A percentile compares a stretch with the other conserved stretches of the same genome.
These are phyloP conservation scores for Thymallus thymallus DNA, from an alignment of 2,113 vertebrate genomes.

Conservation along the genomic window DNA sequence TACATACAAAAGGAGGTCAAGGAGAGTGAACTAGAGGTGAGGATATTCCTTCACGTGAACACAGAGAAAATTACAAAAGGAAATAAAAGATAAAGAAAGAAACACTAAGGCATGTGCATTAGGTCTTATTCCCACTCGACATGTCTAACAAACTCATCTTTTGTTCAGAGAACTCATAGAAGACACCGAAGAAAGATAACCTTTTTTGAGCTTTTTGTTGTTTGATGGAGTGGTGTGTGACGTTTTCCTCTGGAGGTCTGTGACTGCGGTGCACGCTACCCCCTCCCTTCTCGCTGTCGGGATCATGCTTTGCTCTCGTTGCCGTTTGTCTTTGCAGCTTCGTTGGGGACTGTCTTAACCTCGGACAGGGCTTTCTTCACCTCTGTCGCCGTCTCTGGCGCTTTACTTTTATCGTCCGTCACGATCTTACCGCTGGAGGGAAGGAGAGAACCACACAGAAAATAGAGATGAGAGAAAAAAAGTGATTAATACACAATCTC, in stretches of 20 bases:
- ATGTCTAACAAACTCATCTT: conserved; percentile 70
- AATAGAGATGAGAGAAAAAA: background rate
- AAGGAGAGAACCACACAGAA: conserved; percentile 19
- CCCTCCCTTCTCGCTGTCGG: background rate
- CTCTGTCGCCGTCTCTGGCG: conserved; percentile 57
- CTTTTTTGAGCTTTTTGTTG: conserved; percentile 53
- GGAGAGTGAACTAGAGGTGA: conserved; percentile 37
- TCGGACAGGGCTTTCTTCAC: conserved; percentile 80
- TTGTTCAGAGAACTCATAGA: conserved; percentile 77
- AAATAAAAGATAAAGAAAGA: conserved; percentile 13
- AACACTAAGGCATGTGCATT: conserved; percentile 76
- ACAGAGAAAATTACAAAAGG: conserved; percentile 20
- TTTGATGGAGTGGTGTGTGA: conserved; percentile 62
- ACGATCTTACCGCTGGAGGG: conserved; percentile 77
- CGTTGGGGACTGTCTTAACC: conserved; percentile 92
- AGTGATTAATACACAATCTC: conserved; percentile 34
- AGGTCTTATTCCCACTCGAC: conserved; percentile 78
- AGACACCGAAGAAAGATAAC: conserved; percentile 82
- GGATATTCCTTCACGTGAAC: conserved; percentile 35
- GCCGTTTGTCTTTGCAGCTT: conserved; percentile 91
- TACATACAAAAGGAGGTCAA: conserved; percentile 29
- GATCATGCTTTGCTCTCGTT: conserved; percentile 97
- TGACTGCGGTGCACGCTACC: conserved; percentile 41
- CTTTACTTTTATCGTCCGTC: conserved; percentile 80
- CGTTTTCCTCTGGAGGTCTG: conserved; percentile 22